These are phyloP conservation scores for Triplophysa dalaica DNA, from an alignment of 2,113 vertebrate species.

Conservation along the genomic window DNA sequence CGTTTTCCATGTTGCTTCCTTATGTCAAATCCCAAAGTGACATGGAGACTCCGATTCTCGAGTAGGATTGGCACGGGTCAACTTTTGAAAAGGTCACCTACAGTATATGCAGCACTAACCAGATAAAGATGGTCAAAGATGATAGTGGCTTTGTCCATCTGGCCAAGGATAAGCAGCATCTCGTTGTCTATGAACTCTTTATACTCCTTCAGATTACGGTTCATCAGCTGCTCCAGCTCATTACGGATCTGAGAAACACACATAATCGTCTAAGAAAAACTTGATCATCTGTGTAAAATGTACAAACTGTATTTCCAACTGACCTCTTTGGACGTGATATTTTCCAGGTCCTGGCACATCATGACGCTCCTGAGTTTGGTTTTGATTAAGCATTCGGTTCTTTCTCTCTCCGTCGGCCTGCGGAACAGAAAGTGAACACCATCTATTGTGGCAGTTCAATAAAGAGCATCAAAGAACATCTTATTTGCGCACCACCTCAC, in stretches of 20 bases:
- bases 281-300: too few species aligned
- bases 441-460: neutral
- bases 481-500: neutral
- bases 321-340: conserved; percentile 96
- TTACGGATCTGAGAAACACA: conserved; percentile 67
- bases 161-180: conserved; percentile 94
- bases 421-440: conserved; percentile 4
- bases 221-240: conserved; percentile 94
- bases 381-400: conserved; percentile 89
- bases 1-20: too few species aligned
- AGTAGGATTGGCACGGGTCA: neutral
- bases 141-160: conserved; percentile 97
- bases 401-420: conserved; percentile 91
- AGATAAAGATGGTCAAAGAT: conserved; percentile 96
- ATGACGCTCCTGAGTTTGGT: conserved; percentile 93
- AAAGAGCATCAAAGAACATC: neutral
- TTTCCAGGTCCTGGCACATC: conserved; percentile 95
- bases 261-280: neutral
- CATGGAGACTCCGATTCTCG: too few species aligned
- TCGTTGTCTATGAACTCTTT: conserved; percentile 98
- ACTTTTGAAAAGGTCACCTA: neutral
- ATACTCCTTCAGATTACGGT: conserved; percentile 92
- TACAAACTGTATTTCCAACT: conserved; percentile 28
- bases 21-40: too few species aligned
- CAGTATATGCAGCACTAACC: conserved; percentile 69